Conservation (phyloP, 2,888 invertebrate species). For the Dicroscelio sp. region DNA sequence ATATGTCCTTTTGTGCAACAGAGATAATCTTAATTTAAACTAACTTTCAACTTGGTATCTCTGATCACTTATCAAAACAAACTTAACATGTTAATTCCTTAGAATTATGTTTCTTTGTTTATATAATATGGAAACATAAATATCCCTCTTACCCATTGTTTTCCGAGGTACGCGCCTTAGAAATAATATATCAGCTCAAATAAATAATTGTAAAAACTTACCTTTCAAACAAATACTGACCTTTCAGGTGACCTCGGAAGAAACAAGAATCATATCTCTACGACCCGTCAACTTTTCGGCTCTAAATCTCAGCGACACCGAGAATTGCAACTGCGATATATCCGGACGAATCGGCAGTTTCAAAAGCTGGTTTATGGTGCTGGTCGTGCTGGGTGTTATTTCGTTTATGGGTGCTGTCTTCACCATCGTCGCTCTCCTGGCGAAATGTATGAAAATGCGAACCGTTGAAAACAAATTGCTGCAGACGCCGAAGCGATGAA, state of each 20-base stretch:
- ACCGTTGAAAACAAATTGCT: conserved; percentile 88
- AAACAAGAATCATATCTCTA: conserved; percentile 88
- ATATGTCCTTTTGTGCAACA: conserved; percentile 87
- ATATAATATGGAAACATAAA: too few species aligned
- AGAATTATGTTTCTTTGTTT: too few species aligned
- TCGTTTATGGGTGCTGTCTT: conserved; percentile 89
- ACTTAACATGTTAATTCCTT: too few species aligned
- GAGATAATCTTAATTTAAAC: too few species aligned
- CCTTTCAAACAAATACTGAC: too few species aligned
- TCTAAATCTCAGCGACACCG: conserved; percentile 88
- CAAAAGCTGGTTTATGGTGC: conserved; percentile 89
- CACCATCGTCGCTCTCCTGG: conserved; percentile 88
- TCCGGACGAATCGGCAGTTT: conserved; percentile 89
- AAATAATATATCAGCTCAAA: too few species aligned
- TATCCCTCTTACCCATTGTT: too few species aligned
- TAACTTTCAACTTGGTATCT: too few species aligned
- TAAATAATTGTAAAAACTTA: too few species aligned
- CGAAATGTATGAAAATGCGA: conserved; percentile 88
- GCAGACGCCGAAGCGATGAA: conserved; percentile 88
- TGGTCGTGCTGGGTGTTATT: conserved; percentile 88
- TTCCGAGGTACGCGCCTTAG: too few species aligned
- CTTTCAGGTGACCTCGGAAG: conserved; percentile 76
- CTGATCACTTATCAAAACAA: too few species aligned
- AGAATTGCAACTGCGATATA: conserved; percentile 89
- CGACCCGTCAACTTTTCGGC: conserved; percentile 89